Evolutionary conservation across 2,797 vertebrate genomes (phyloP).

Genomic region (Etheostoma perlongum): DNA sequence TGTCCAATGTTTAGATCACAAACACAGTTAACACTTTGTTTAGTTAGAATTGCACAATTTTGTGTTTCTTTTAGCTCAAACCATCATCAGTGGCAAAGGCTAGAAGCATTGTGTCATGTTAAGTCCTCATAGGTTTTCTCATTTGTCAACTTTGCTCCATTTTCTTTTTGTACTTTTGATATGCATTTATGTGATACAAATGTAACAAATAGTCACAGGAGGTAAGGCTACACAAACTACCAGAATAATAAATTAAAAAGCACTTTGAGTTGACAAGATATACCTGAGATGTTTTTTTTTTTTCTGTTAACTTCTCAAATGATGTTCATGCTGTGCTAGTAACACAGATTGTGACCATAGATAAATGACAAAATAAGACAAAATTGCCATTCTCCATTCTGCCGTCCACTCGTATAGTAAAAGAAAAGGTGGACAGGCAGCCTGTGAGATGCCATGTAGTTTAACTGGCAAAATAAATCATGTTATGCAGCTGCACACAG

Average conservation of each 20-base stretch:
- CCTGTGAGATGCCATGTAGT: slow-evolving; percentile 33
- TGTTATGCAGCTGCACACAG: slow-evolving; percentile 50
- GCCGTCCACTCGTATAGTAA: slow-evolving; percentile 15
- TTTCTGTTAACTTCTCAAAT: slow-evolving; percentile 9
- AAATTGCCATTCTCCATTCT: slow-evolving; percentile 56
- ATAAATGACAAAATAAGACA: slow-evolving; percentile 3
- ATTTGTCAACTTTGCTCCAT: slow-evolving; percentile 10
- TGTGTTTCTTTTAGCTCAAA: slow-evolving; percentile 30
- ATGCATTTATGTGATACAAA: slow-evolving; percentile 13
- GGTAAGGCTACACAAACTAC: slow-evolving; percentile 2
- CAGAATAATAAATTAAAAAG: slow-evolving; percentile 39
- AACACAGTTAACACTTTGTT: slow-evolving; percentile 44
- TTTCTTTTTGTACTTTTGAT: slow-evolving; percentile 10
- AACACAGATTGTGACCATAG: slow-evolving; percentile 14
- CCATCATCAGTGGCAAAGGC: slow-evolving; percentile 18
- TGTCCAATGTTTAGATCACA: slow-evolving; percentile 33
- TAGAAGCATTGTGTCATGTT: slow-evolving; percentile 38
- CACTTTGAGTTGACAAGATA: slow-evolving; percentile 67
- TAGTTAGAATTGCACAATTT: slow-evolving; percentile 27
- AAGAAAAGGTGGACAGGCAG: slow-evolving; percentile 20
- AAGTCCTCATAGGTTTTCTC: slow-evolving; percentile 11
- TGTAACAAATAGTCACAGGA: not conserved
- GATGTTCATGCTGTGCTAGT: slow-evolving; percentile 2
- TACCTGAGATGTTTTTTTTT: slow-evolving; percentile 20
- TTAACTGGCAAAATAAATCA: slow-evolving; percentile 40